phyloP scores from a whole-genome alignment of 2,797 vertebrate species.

The Pantherophis vulpinus region DNA sequence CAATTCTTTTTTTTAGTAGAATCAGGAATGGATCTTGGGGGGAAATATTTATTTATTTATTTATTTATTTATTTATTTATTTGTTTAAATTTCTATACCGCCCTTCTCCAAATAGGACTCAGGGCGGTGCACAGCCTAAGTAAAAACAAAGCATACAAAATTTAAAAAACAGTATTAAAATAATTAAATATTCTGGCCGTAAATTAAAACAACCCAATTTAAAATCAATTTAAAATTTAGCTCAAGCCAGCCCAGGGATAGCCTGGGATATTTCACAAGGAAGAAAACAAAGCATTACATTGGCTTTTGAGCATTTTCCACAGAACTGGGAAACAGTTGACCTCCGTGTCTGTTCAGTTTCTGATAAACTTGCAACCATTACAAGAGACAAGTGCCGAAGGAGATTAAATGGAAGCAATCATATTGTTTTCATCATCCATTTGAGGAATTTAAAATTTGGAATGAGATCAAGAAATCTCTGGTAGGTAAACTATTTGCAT shows the following conservation, averaged over 20 bases:
- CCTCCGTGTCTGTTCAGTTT: background rate
- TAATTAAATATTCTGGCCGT: too few species aligned
- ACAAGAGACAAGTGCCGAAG: background rate
- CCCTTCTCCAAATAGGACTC: too few species aligned
- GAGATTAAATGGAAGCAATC: background rate
- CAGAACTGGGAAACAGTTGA: background rate
- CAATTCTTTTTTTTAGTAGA: background rate
- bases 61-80: too few species aligned
- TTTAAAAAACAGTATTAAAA: too few species aligned
- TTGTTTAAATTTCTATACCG: too few species aligned
- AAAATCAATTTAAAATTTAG: too few species aligned
- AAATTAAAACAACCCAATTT: too few species aligned
- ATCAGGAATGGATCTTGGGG: background rate
- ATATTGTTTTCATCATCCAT: background rate
- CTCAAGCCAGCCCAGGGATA: too few species aligned
- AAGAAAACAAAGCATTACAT: background rate
- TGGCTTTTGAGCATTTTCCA: background rate
- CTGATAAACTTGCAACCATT: background rate
- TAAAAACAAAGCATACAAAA: too few species aligned
- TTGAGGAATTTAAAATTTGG: background rate
- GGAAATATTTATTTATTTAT: too few species aligned
- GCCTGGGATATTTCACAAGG: background rate
- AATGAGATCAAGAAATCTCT: background rate
- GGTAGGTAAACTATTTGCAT: background rate
- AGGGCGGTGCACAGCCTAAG: too few species aligned